phyloP scores from a whole-genome alignment of 2,888 invertebrate genomes.

The Polylopha cassiicola region DNA sequence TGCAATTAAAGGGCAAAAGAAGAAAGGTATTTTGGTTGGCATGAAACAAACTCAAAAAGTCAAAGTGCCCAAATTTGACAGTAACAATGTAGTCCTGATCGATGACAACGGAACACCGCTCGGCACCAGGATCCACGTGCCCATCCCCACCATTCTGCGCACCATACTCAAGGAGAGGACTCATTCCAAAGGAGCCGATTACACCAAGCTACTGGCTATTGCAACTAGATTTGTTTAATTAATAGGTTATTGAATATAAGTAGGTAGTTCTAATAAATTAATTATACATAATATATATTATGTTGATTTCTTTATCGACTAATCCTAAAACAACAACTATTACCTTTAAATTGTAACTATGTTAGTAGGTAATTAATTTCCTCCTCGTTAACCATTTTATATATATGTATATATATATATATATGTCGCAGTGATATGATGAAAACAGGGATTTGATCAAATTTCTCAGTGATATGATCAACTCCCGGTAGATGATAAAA shows the following conservation, averaged over 20 bases:
- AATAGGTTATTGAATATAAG: constrained; percentile 21
- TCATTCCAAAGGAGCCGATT: constrained; percentile 89
- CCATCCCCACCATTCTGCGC: constrained; percentile 93
- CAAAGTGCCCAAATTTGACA: constrained; percentile 93
- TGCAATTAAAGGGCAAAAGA: constrained; percentile 96
- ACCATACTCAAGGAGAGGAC: constrained; percentile 90
- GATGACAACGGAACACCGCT: constrained; percentile 96
- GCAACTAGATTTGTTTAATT: constrained; percentile 89
- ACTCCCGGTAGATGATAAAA: too few species aligned
- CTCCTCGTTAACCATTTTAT: too few species aligned
- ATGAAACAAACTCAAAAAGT: constrained; percentile 88
- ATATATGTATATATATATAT: too few species aligned
- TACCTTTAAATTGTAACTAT: too few species aligned
- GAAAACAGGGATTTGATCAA: too few species aligned
- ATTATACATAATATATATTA: constrained; percentile 6
- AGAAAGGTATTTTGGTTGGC: constrained; percentile 93
- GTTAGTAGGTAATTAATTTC: too few species aligned
- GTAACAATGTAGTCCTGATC: constrained; percentile 96
- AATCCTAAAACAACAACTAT: constrained; percentile 8
- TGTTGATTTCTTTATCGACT: not conserved
- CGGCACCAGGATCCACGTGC: constrained; percentile 96
- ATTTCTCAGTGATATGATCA: too few species aligned
- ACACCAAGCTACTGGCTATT: constrained; percentile 93
- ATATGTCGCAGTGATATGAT: too few species aligned
- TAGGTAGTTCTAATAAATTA: constrained; percentile 39